Base-by-base conservation (phyloP, 2,797 vertebrate species). In the Gymnothorax javanicus region DNA sequence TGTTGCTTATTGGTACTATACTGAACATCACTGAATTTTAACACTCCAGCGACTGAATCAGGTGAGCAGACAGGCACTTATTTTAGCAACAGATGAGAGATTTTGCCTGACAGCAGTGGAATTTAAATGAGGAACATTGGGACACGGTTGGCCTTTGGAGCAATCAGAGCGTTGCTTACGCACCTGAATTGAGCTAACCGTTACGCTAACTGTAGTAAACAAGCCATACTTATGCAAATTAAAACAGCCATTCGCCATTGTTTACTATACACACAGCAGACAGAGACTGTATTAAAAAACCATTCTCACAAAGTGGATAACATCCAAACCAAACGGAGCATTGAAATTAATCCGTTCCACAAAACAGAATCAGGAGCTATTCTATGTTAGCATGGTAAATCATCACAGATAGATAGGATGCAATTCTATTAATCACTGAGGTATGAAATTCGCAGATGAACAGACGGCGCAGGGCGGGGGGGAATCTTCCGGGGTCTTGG, bases 51-150 rank as follows among this genome's bases (percentile, higher is more conserved):
- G 20, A 54, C 15, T n/a, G 75, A 79, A 54, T 50, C 20, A 50
- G 9, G 75, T n/a, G 75, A 79, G 50, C 75, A 54, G 43, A 17
- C 50, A 54, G 50, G 4, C 75, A 9, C 75, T 54, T 7, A 5
- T 79, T 79, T 54, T 79, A 79, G 75, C 75, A 79, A 11, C 50
- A 23, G 43, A 79, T 54, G 43, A 20, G 75, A 79, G 75, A 79
- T 79, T 50, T 79, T 54, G 50, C 50, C 50, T 50, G 23, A 23
- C 43, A 50, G 75, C 43, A 2, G 3, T 79, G 50, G 17, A 54
- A 79, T 79, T 79, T 54, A 79, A 54, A 79, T 54, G 50, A 20
- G 8, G 75, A 0, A 20, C 50, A 52, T 23, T 33, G 12, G 20
- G 50, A 79, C 17, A 54, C 13, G 17, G 17, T 50, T 4, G 4